These are phyloP conservation scores for Drosophila aldrichi DNA, from an alignment of 2,888 invertebrate species.

Conservation along the genomic window DNA sequence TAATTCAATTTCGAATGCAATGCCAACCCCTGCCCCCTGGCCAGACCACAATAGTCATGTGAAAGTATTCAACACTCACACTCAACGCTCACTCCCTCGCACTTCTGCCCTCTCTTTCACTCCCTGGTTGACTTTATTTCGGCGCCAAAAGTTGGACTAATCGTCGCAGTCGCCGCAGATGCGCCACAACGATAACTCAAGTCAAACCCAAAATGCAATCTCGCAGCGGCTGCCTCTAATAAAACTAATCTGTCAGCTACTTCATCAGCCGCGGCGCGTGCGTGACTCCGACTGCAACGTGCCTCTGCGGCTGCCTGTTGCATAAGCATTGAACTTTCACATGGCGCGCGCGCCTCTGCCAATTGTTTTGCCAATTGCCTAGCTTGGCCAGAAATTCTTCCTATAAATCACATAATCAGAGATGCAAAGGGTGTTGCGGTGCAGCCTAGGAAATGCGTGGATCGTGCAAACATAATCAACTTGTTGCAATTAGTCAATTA, in stretches of 20 bases:
- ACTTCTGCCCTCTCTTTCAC: neutral
- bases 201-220: constrained; percentile 25
- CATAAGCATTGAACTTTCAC: constrained; percentile 71
- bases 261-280: constrained; percentile 69
- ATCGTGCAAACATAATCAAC: constrained; percentile 26
- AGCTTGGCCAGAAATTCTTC: constrained; percentile 50
- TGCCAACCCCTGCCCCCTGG: constrained; percentile 5
- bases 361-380: constrained; percentile 47
- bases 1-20: constrained; percentile 59
- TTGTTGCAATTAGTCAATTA: constrained; percentile 64
- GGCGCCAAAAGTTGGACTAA: constrained; percentile 48
- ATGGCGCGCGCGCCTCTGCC: constrained; percentile 40
- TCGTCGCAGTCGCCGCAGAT: constrained; percentile 42
- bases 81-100: no score
- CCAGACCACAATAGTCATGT: constrained; percentile 38
- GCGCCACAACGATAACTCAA: constrained; percentile 53
- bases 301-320: constrained; percentile 44
- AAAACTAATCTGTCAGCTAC: constrained; percentile 71
- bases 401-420: constrained; percentile 66
- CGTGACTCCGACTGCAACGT: constrained; percentile 60
- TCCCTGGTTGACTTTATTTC: constrained; percentile 30
- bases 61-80: constrained; percentile 45
- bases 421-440: constrained; percentile 27
- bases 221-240: constrained; percentile 45
- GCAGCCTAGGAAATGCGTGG: constrained; percentile 57